Conservation (phyloP, 2,888 invertebrate genomes). For the Epicampocera succincta region DNA sequence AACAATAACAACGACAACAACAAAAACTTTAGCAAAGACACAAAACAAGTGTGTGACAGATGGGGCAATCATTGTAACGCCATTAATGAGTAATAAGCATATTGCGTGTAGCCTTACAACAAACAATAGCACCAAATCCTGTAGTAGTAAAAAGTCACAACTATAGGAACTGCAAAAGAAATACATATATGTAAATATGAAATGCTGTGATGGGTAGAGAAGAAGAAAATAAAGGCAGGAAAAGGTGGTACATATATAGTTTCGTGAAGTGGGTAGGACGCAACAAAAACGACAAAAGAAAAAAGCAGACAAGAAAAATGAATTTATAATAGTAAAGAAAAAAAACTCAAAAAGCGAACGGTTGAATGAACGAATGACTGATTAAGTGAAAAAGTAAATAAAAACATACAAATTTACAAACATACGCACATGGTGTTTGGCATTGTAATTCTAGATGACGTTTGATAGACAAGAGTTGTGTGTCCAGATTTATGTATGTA, state of each 20-base stretch:
- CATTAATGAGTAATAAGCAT: conserved; percentile 79
- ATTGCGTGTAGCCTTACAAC: conserved; percentile 74
- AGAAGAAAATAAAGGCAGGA: background rate
- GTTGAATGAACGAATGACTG: conserved; percentile 36
- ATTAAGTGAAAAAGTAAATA: conserved; percentile 40
- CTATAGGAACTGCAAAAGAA: conserved; percentile 23
- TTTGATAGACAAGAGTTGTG: conserved; percentile 51
- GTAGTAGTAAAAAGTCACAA: conserved; percentile 9
- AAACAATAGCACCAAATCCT: conserved; percentile 23
- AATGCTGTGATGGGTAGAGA: conserved; percentile 14
- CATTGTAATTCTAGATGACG: conserved; percentile 35
- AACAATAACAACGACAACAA: conserved; percentile 12
- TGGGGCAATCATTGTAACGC: conserved; percentile 68
- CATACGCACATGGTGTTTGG: conserved; percentile 36
- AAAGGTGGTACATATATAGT: conserved; percentile 33
- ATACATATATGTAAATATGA: conserved; percentile 2
- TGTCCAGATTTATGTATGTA: conserved; percentile 46
- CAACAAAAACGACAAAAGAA: conserved; percentile 20
- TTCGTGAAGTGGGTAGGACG: conserved; percentile 2
- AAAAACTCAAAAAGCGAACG: conserved; percentile 11
- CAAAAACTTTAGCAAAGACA: background rate
- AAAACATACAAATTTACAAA: conserved; percentile 24
- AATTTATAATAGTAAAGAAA: conserved; percentile 5
- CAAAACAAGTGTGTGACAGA: conserved; percentile 59
- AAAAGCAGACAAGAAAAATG: background rate